These are phyloP conservation scores for Diploscapter pachys DNA, from an alignment of 1,140 invertebrate genomes.

Conservation along the genomic window DNA sequence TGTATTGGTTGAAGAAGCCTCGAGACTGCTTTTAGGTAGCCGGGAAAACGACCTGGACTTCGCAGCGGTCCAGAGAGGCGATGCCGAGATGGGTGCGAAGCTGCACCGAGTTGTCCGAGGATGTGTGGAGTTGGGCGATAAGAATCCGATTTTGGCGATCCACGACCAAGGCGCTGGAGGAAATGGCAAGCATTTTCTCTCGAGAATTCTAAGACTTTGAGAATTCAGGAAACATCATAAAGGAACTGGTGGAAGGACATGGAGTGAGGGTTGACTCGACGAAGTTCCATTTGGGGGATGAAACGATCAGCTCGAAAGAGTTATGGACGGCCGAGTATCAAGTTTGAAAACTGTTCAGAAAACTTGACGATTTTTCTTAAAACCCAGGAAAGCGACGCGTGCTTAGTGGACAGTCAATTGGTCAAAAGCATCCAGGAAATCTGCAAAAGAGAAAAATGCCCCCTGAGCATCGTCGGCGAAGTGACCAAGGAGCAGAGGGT, in stretches of 20 bases:
- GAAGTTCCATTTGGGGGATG: slow-evolving; percentile 85
- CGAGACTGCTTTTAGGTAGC: slow-evolving; percentile 65
- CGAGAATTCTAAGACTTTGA: not conserved
- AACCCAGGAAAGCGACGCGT: slow-evolving; percentile 80
- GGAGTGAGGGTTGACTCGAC: slow-evolving; percentile 85
- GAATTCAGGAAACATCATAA: slow-evolving; percentile 80
- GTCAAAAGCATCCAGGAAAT: slow-evolving; percentile 71
- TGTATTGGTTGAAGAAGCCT: slow-evolving; percentile 9
- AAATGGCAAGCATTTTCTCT: slow-evolving; percentile 69
- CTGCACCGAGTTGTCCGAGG: slow-evolving; percentile 85
- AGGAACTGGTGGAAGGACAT: slow-evolving; percentile 85
- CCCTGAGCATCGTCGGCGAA: slow-evolving; percentile 84
- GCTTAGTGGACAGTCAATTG: slow-evolving; percentile 64
- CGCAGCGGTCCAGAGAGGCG: slow-evolving; percentile 91
- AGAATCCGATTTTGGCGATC: slow-evolving; percentile 88
- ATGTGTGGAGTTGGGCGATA: slow-evolving; percentile 72
- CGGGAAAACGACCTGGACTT: slow-evolving; percentile 84
- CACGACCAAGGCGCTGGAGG: slow-evolving; percentile 95
- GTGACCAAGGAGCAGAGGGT: slow-evolving; percentile 80
- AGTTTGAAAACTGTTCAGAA: slow-evolving; percentile 2
- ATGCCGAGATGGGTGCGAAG: slow-evolving; percentile 98
- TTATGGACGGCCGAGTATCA: slow-evolving; percentile 95
- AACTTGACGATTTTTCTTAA: not conserved
- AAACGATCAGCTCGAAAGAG: slow-evolving; percentile 84
- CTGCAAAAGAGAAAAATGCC: slow-evolving; percentile 80